phyloP scores from a whole-genome alignment of 1,140 invertebrate species.

The Zaprionus kolodkinae region DNA sequence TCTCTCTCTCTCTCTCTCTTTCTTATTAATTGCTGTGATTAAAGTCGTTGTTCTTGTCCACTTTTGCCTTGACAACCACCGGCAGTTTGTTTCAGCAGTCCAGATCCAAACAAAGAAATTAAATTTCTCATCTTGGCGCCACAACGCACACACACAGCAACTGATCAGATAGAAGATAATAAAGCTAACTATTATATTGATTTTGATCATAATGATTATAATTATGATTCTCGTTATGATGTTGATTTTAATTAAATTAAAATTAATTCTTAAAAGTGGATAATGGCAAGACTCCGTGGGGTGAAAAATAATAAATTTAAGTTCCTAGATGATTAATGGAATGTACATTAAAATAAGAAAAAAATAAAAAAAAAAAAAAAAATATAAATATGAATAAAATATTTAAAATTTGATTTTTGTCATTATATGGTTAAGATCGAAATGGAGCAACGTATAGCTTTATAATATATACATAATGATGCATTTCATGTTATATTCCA shows the following conservation, averaged over 20 bases:
- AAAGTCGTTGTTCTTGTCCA: constrained; percentile 49
- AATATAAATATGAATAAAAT: no score
- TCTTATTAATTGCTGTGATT: constrained; percentile 77
- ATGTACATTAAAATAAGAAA: no score
- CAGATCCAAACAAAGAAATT: constrained; percentile 71
- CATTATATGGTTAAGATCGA: no score
- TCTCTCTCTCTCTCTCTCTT: constrained; percentile 3
- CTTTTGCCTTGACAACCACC: constrained; percentile 14
- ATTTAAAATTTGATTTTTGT: no score
- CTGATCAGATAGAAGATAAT: not conserved
- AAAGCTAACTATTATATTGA: no score
- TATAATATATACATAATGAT: not conserved
- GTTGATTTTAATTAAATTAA: no score
- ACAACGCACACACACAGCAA: constrained; percentile 17
- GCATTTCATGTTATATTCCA: constrained; percentile 21
- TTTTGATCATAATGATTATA: no score
- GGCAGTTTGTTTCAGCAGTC: not conserved
- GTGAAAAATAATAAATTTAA: not conserved
- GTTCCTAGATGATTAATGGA: no score
- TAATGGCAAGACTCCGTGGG: not conserved
- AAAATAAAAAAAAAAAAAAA: no score
- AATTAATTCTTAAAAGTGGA: no score
- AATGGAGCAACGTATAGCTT: not conserved
- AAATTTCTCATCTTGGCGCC: constrained; percentile 75
- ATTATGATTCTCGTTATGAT: no score